phyloP scores from a whole-genome alignment of 2,888 invertebrate genomes.

The Timema cristinae region DNA sequence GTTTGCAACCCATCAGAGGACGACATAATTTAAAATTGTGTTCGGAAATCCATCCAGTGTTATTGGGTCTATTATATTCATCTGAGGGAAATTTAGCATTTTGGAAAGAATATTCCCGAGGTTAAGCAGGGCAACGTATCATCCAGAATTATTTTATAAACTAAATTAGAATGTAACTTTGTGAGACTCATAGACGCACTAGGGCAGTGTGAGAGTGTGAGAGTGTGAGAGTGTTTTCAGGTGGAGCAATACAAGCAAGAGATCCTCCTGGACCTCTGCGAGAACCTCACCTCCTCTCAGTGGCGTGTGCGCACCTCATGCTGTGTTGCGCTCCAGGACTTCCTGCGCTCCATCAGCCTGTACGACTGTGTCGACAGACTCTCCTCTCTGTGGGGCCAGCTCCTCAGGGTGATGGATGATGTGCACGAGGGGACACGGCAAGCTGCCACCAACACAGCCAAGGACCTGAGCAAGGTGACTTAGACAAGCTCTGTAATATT shows the following conservation, averaged over 20 bases:
- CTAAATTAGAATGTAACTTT: no score
- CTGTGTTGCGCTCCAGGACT: conserved; percentile 81
- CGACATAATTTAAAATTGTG: no score
- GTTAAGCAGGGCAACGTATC: no score
- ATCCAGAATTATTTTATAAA: no score
- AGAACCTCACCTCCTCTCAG: conserved; percentile 76
- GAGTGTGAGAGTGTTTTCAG: conserved; percentile 46
- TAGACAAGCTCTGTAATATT: conserved; percentile 19
- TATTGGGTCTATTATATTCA: no score
- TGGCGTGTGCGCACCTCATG: conserved; percentile 91
- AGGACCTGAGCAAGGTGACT: conserved; percentile 67
- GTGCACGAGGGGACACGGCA: conserved; percentile 83
- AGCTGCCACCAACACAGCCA: conserved; percentile 68
- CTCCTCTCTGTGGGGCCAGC: conserved; percentile 69
- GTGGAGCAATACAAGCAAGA: conserved; percentile 76
- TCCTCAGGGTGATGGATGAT: conserved; percentile 92
- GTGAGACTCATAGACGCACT: no score
- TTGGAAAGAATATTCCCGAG: no score
- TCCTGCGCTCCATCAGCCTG: conserved; percentile 54
- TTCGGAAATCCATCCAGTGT: no score
- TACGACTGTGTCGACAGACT: conserved; percentile 39
- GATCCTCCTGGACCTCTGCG: conserved; percentile 74
- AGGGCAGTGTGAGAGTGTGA: background rate
- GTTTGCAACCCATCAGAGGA: no score
- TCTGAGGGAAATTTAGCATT: no score